Base-by-base conservation (phyloP, 2,888 invertebrate genomes). In the Seladonia tumulorum region DNA sequence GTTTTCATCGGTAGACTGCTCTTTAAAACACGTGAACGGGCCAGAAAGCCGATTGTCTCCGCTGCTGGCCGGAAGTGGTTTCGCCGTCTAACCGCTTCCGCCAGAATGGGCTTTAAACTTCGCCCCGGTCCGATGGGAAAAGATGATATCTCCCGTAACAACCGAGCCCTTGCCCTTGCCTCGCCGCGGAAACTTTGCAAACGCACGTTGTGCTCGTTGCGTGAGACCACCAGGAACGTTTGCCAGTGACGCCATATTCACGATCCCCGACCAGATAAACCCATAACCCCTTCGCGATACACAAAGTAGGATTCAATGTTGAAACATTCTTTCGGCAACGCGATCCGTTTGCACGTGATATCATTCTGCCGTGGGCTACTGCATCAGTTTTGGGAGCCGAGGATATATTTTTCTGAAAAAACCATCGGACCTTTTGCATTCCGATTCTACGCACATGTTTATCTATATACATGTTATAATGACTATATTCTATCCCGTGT, bases 1-100 rank as follows among this genome's bases (percentile, higher is more conserved):
- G 79, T 86, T 90, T 83, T 88, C 82, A 86, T 82, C 89, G 89
- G 87, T 88, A 85, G 87, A 83, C 81, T 82, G 87, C 83, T 86
- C 80, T 90, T 73, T 83, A 87, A 88, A 88, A 85, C 82, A 77
- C 80, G 78, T 39, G 81, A 79, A 47, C 68, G 66, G 63, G 86
- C 35, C 86, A 84, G 81, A 84, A 84, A 85, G 81, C 83, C 83
- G 86, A 90, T 88, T 83, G 89, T 89, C 90, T 83, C 72, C 63
- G 29, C 16, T 71, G 53, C 68, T 63, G 86, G 83, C 88, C 91
- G 93, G 93, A 92, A 92, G 93, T 86, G 92, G 93, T 91, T 81
- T 89, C 85, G 86, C 84, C 87, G 81, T 87, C 87, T 83, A 76
- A 89, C 89, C 88, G 81, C 90, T 90, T 87, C 91, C 90, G 90